Percentiles rank a stretch among this genome's conserved stretches.
Evolutionary conservation across 1,140 invertebrate species (phyloP).

Genomic region (Microplitis mediator): DNA sequence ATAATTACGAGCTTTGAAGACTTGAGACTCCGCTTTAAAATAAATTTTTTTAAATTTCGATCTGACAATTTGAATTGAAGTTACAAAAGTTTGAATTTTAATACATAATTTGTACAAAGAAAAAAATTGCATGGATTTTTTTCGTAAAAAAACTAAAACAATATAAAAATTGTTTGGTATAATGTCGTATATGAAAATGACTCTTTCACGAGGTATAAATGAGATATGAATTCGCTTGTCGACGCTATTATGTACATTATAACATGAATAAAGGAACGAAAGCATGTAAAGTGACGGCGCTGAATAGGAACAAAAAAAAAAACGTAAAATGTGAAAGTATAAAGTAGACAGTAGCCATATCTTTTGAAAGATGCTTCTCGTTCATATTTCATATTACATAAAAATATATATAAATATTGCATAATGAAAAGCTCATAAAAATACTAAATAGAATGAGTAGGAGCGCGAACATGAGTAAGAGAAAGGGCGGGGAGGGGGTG

Average conservation of each 20-base stretch:
- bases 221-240: background rate
- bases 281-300: constrained; percentile 10
- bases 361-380: constrained; percentile 43
- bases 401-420: constrained; percentile 19
- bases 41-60: too few species aligned
- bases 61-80: too few species aligned
- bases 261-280: constrained; percentile 12
- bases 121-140: too few species aligned
- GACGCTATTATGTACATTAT: background rate
- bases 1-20: too few species aligned
- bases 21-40: too few species aligned
- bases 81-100: too few species aligned
- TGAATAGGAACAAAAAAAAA: constrained; percentile 10
- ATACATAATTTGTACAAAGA: too few species aligned
- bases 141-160: background rate
- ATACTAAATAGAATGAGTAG: constrained; percentile 44
- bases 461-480: too few species aligned
- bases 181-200: background rate
- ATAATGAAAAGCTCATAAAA: constrained; percentile 61
- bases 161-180: background rate
- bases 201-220: constrained; percentile 19
- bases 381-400: constrained; percentile 19
- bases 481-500: too few species aligned
- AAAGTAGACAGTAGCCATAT: constrained; percentile 25
- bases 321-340: background rate